phyloP scores from a whole-genome alignment of 1,140 invertebrate genomes.

The Lutraria rhynchaena region DNA sequence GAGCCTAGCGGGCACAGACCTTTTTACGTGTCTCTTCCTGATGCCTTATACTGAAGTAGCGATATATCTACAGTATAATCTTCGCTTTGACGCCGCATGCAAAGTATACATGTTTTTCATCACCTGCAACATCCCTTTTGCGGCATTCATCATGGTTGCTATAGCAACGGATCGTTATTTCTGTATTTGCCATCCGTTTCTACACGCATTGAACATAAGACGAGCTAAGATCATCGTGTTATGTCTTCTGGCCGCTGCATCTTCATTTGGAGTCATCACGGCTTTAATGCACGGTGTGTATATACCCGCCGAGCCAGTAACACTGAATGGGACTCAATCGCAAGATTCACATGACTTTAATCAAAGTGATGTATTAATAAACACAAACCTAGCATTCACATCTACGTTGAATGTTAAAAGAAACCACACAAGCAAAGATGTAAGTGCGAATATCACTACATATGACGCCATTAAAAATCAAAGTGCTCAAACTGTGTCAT shows the following conservation, averaged over 20 bases:
- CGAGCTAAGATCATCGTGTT: conserved; percentile 75
- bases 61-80: conserved; percentile 68
- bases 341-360: background rate
- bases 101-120: conserved; percentile 80
- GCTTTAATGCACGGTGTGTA: conserved; percentile 66
- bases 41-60: conserved; percentile 78
- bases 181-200: conserved; percentile 81
- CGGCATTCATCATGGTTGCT: conserved; percentile 80
- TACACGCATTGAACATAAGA: conserved; percentile 72
- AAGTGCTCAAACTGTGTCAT: conserved; percentile 4
- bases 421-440: background rate
- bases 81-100: conserved; percentile 77
- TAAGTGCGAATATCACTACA: too few relatives aligned
- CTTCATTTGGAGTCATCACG: conserved; percentile 75
- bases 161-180: conserved; percentile 81
- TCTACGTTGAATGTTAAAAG: background rate
- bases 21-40: conserved; percentile 77
- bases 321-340: background rate
- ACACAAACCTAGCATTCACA: background rate
- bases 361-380: background rate
- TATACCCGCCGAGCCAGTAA: background rate
- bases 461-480: background rate
- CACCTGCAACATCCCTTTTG: conserved; percentile 78
- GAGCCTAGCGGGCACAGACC: conserved; percentile 78
- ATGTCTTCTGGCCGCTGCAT: conserved; percentile 69